phyloP scores from a whole-genome alignment of 1,140 invertebrate genomes.

The Psix sp. region DNA sequence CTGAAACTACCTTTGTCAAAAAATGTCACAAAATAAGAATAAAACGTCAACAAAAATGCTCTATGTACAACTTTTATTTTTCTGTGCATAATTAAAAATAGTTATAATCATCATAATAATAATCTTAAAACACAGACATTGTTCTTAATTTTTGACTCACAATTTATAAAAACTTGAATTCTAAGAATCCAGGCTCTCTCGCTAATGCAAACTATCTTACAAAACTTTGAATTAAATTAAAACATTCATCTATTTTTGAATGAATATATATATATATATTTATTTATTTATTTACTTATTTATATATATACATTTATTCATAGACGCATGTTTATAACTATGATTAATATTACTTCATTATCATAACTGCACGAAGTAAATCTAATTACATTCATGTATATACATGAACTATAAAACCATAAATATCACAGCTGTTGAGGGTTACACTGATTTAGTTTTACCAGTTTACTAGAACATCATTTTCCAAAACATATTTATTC shows the following conservation, averaged over 20 bases:
- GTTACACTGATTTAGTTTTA: conserved; percentile 21
- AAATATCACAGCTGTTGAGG: conserved; percentile 40
- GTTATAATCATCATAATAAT: conserved; percentile 64
- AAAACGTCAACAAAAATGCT: conserved; percentile 72
- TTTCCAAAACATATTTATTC: neutral
- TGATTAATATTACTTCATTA: no score
- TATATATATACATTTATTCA: no score
- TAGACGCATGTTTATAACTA: conserved; percentile 15
- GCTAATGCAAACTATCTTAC: conserved; percentile 19
- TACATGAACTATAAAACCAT: no score
- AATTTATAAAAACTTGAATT: conserved; percentile 56
- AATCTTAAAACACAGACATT: conserved; percentile 64
- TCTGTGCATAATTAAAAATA: conserved; percentile 68
- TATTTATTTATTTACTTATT: neutral
- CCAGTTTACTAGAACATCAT: neutral
- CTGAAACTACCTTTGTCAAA: no score
- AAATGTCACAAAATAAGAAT: conserved; percentile 62
- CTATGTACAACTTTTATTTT: conserved; percentile 76
- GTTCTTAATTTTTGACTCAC: conserved; percentile 51
- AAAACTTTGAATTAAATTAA: conserved; percentile 18
- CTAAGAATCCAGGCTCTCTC: conserved; percentile 71
- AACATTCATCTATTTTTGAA: conserved; percentile 11
- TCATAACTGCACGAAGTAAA: conserved; percentile 9
- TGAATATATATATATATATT: neutral
- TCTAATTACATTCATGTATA: conserved; percentile 30